Evolutionary conservation across 2,888 invertebrate genomes (phyloP).

Genomic region (Lottia scabra): DNA sequence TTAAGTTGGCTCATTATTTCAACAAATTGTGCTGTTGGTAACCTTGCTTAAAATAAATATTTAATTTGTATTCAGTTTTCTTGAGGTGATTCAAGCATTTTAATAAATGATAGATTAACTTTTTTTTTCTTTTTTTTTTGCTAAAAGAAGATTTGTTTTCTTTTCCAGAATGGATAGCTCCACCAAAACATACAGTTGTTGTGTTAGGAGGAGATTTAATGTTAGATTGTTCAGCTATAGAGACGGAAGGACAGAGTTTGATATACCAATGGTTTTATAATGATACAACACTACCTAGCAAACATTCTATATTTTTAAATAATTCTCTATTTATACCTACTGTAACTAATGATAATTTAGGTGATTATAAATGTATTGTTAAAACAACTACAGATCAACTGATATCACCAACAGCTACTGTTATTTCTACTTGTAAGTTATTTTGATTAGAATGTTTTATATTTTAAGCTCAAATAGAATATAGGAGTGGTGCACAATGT

Average conservation of each 20-base stretch:
- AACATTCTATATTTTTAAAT: conserved; percentile 49
- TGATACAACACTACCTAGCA: conserved; percentile 27
- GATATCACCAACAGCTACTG: conserved; percentile 37
- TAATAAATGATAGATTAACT: too few species aligned
- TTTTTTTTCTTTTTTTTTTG: too few species aligned
- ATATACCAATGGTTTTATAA: conserved; percentile 48
- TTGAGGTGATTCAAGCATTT: too few species aligned
- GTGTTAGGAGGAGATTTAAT: conserved; percentile 49
- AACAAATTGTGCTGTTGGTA: too few species aligned
- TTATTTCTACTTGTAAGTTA: conserved; percentile 60
- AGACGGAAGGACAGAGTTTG: conserved; percentile 23
- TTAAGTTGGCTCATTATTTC: too few species aligned
- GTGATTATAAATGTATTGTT: conserved; percentile 56
- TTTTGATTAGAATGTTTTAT: too few species aligned
- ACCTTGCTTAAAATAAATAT: too few species aligned
- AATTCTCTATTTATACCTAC: conserved; percentile 54
- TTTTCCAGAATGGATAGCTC: conserved; percentile 47
- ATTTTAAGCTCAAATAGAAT: too few species aligned
- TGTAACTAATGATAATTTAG: conserved; percentile 42
- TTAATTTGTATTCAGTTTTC: too few species aligned
- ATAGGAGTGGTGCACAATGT: too few species aligned
- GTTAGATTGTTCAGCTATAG: conserved; percentile 44
- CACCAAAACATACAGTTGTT: conserved; percentile 46
- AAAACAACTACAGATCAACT: conserved; percentile 17
- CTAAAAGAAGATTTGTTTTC: neutral